Base-by-base conservation (phyloP, 2,113 vertebrate species). In the Triplophysa dalaica region DNA sequence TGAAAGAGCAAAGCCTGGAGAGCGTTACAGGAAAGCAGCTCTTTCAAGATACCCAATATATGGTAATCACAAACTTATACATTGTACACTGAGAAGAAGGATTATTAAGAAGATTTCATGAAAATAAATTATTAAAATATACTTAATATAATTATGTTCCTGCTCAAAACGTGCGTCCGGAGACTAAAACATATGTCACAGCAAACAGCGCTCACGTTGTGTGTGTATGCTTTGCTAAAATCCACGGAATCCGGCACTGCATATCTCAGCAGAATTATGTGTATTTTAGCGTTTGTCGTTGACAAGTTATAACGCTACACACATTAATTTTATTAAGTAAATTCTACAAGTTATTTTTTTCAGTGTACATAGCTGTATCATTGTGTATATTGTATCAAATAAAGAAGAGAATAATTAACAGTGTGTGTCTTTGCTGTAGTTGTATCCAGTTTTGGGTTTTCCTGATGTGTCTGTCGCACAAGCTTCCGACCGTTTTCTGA, bases 401-500 rank as follows among this genome's bases (percentile, higher is more conserved):
- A 21, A 8, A 19, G 17, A 16, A 17, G 14, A 17, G 14, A 54
- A 19, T 17, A 9, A 24, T 24, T 24, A 56, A 17, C 7, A 19
- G 8, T n/a, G 17, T 58, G 13, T 77, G 43, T 75, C 24, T 86
- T n/a, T 70, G 50, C 72, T 75, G 21, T 50, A 94, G 94, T 89
- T 94, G 2, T 90, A 90, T 77, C 92, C 92, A 17, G 21, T 94
- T 50, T 70, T 88, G 45, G 87, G 88, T 45, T 95, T 94, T 64
- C 93, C 93, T 33, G 89, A 92, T 48, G 17, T 65, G 50, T 12
- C 72, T 4, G 83, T 94, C 70, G 87, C 87, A 41, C 72, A 87
- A 41, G 90, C 91, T 10, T 87, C 93, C 9, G 88, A 93, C 50
- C 90, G 89, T 19, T 82, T 94, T 21, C 79, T 94, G 67, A 86